Conservation (phyloP, 2,797 vertebrate species). For the Vipera latastei region DNA sequence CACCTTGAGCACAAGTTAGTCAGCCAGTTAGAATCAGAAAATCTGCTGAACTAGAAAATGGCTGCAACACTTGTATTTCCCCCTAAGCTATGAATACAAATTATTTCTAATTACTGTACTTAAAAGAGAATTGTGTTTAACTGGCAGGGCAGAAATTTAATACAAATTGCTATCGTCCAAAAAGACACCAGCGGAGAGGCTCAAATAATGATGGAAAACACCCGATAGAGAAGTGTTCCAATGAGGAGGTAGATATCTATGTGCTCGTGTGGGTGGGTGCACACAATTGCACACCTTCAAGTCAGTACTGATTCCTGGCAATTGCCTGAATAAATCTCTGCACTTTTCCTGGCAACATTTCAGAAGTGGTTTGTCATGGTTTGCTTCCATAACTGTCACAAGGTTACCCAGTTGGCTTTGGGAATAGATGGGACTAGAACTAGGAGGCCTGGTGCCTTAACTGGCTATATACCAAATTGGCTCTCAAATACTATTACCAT, state of each 20-base stretch:
- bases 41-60: neutral
- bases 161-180: neutral
- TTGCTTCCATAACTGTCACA: neutral
- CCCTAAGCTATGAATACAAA: neutral
- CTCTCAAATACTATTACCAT: neutral
- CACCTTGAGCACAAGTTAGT: neutral
- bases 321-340: neutral
- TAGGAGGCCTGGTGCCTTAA: neutral
- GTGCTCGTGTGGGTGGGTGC: neutral
- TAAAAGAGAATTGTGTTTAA: neutral
- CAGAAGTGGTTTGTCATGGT: neutral
- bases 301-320: neutral
- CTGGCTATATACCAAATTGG: neutral
- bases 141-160: neutral
- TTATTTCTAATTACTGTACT: neutral
- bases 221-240: neutral
- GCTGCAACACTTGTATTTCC: neutral
- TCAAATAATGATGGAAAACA: neutral
- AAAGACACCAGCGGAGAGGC: neutral
- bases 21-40: neutral
- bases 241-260: neutral
- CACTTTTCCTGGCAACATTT: neutral
- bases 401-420: neutral
- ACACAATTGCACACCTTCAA: neutral
- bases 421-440: neutral